Evolutionary conservation across 2,797 vertebrate species (phyloP).

Genomic region (Fundulus diaphanus): DNA sequence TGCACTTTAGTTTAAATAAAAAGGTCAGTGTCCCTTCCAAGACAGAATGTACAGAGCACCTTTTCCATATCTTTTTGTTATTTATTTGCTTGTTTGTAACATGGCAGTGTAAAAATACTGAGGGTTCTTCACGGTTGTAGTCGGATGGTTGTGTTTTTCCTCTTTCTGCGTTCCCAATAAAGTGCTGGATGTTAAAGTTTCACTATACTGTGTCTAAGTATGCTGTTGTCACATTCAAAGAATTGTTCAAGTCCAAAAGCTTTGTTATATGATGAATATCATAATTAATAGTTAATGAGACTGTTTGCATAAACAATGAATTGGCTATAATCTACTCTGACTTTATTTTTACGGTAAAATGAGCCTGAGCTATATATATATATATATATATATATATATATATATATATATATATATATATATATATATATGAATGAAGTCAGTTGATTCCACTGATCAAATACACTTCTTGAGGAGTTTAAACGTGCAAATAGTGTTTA

Average conservation of each 20-base stretch:
- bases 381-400: too few species aligned
- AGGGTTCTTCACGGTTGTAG: constrained; percentile 32
- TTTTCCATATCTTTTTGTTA: constrained; percentile 51
- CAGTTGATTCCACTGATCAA: too few species aligned
- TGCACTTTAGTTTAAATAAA: constrained; percentile 22
- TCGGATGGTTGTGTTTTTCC: constrained; percentile 55
- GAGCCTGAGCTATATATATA: too few species aligned
- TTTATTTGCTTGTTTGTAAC: constrained; percentile 58
- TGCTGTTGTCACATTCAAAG: constrained; percentile 6
- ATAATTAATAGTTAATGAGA: not conserved
- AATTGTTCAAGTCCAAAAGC: not conserved
- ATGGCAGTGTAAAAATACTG: constrained; percentile 43
- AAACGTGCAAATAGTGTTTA: too few species aligned
- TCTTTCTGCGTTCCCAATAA: constrained; percentile 68
- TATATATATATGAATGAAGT: too few species aligned
- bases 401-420: too few species aligned
- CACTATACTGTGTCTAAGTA: constrained; percentile 26
- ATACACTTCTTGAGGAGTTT: too few species aligned
- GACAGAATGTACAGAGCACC: constrained; percentile 48
- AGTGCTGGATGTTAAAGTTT: constrained; percentile 64
- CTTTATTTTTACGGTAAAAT: not conserved
- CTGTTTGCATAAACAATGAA: not conserved
- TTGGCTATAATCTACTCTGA: not conserved
- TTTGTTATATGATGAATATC: not conserved
- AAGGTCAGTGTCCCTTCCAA: constrained; percentile 33